Conservation (phyloP, 2,797 vertebrate genomes). For the Siniperca obscura region DNA sequence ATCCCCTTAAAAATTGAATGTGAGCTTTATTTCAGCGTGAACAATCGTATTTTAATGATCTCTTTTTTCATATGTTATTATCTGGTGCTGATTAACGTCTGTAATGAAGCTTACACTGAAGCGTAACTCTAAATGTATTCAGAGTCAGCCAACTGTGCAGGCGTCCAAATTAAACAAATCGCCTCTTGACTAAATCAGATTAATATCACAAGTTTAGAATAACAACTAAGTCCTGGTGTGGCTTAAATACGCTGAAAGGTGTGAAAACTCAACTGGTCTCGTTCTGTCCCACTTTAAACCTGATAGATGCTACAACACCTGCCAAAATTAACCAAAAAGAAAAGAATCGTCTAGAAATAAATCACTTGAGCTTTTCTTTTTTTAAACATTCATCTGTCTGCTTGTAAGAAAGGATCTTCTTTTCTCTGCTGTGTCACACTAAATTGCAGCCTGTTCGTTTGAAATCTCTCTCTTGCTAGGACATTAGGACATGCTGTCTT, state of each 20-base stretch:
- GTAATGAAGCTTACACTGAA: not conserved
- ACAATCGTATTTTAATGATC: not conserved
- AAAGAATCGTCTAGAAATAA: not conserved
- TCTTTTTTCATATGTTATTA: not conserved
- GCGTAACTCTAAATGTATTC: not conserved
- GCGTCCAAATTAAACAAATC: not conserved
- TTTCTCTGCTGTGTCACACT: not conserved
- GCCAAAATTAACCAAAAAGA: not conserved
- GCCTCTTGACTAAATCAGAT: not conserved
- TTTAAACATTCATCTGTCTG: constrained; percentile 32
- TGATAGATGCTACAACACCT: not conserved
- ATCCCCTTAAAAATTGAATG: not conserved
- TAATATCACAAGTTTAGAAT: not conserved
- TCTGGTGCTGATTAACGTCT: not conserved
- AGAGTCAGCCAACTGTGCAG: not conserved
- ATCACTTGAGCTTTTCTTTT: not conserved
- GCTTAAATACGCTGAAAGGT: no score
- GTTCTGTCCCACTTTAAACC: not conserved
- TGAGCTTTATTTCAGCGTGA: not conserved
- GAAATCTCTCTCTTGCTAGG: not conserved
- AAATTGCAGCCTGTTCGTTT: not conserved
- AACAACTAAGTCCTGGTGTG: not conserved
- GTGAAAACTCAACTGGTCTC: not conserved
- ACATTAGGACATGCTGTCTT: not conserved
- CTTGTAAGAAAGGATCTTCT: not conserved